Evolutionary conservation across 2,797 vertebrate genomes (phyloP).

Genomic region (Takifugu ocellatus): DNA sequence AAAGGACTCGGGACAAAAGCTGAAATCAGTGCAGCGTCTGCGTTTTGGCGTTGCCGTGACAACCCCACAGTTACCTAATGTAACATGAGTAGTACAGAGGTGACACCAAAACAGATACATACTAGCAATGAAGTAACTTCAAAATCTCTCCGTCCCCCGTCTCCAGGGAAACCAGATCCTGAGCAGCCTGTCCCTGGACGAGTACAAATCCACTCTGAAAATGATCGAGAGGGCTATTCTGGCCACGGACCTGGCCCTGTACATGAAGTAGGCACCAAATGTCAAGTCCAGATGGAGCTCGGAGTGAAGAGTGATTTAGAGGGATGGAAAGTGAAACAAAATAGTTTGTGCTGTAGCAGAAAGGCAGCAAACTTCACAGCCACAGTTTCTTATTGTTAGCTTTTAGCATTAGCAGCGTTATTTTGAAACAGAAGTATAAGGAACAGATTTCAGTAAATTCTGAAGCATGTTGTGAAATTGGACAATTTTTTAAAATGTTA

Average conservation of each 20-base stretch:
- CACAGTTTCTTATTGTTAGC: too few species aligned
- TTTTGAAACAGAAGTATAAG: background rate
- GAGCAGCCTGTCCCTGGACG: conserved; percentile 88
- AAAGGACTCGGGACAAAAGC: background rate
- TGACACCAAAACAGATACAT: too few species aligned
- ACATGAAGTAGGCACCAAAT: conserved; percentile 88
- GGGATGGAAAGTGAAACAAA: background rate
- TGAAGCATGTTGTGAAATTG: too few species aligned
- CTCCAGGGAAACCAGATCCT: conserved; percentile 95
- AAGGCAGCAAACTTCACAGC: background rate
- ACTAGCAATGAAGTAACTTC: too few species aligned
- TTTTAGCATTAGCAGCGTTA: too few species aligned
- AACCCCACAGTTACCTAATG: too few species aligned
- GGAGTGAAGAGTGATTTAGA: conserved; percentile 9
- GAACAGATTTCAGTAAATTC: background rate
- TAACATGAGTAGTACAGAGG: too few species aligned
- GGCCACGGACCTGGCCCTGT: conserved; percentile 94
- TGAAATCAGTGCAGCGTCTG: too few species aligned
- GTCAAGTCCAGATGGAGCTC: conserved; percentile 47
- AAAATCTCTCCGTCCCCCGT: background rate
- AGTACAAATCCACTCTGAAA: conserved; percentile 91
- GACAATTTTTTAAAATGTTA: too few species aligned
- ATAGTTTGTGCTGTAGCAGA: background rate
- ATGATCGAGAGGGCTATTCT: conserved; percentile 96
- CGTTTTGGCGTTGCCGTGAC: too few species aligned